Evolutionary conservation across 2,888 invertebrate species (phyloP).

Genomic region (Mythimna lalbum): DNA sequence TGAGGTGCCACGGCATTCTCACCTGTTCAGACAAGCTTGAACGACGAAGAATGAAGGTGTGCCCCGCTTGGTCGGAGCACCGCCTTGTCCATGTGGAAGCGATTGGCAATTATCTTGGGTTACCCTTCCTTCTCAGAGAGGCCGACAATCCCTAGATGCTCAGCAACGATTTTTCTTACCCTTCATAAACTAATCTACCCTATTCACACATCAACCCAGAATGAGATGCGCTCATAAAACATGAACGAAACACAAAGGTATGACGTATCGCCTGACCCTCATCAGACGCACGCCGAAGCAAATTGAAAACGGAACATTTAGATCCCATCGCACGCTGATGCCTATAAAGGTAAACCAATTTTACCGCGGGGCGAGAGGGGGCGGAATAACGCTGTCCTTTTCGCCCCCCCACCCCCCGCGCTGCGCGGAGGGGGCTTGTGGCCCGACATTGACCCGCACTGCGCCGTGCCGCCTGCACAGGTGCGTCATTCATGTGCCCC

Average conservation of each 20-base stretch:
- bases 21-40: too few relatives aligned
- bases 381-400: constrained; percentile 57
- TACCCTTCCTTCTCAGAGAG: too few relatives aligned
- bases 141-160: background rate
- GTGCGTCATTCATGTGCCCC: constrained; percentile 80
- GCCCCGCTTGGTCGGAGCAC: too few relatives aligned
- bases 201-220: constrained; percentile 6
- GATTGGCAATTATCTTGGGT: too few relatives aligned
- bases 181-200: constrained; percentile 8
- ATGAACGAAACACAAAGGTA: constrained; percentile 44
- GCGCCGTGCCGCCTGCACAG: constrained; percentile 72
- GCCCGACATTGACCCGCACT: constrained; percentile 84
- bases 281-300: constrained; percentile 50
- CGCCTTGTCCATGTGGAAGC: too few relatives aligned
- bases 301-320: constrained; percentile 70
- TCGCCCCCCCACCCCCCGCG: constrained; percentile 29
- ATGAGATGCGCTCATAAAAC: constrained; percentile 38
- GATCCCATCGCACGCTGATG: constrained; percentile 67
- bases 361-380: constrained; percentile 56
- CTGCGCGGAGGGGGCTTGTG: constrained; percentile 49
- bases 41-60: too few relatives aligned
- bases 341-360: constrained; percentile 71
- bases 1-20: too few relatives aligned
- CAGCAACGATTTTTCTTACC: background rate
- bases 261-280: constrained; percentile 55